Evolutionary conservation across 2,888 invertebrate genomes (phyloP).

Genomic region (Pardosa pseudoannulata): DNA sequence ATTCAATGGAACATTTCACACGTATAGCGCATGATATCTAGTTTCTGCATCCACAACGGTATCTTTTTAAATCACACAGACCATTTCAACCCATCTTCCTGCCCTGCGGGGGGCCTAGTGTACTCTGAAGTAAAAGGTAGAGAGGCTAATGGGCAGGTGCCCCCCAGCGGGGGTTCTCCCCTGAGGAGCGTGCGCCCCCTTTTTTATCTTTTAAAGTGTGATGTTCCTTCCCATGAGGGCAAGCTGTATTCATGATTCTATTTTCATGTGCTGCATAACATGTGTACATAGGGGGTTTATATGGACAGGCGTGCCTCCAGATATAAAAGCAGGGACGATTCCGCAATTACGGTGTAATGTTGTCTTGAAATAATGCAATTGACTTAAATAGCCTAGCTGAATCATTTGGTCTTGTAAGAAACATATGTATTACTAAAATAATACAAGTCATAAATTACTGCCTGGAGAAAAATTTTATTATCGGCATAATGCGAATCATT

Average conservation of each 20-base stretch:
- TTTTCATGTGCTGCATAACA: not conserved
- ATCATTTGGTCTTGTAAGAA: too few relatives aligned
- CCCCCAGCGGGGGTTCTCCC: constrained; percentile 20
- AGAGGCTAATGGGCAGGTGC: constrained; percentile 53
- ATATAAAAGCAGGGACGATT: not conserved
- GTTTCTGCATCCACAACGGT: constrained; percentile 16
- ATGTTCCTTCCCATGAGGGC: not conserved
- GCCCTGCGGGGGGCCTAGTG: constrained; percentile 22
- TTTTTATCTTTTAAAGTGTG: constrained; percentile 25
- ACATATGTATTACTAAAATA: too few relatives aligned
- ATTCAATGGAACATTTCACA: constrained; percentile 6
- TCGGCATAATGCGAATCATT: too few relatives aligned
- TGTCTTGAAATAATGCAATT: too few relatives aligned
- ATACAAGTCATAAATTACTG: too few relatives aligned
- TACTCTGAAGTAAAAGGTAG: constrained; percentile 18
- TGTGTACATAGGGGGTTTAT: constrained; percentile 8
- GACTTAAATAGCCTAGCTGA: too few relatives aligned
- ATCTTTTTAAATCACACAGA: constrained; percentile 45
- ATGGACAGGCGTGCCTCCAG: not conserved
- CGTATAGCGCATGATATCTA: not conserved
- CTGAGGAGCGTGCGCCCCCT: not conserved
- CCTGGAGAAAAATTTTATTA: too few relatives aligned
- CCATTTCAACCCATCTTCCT: constrained; percentile 47
- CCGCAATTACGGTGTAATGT: not conserved
- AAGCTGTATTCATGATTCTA: not conserved